These are phyloP conservation scores for Pygoscelis adeliae DNA, from an alignment of 2,113 vertebrate genomes.

Conservation along the genomic window DNA sequence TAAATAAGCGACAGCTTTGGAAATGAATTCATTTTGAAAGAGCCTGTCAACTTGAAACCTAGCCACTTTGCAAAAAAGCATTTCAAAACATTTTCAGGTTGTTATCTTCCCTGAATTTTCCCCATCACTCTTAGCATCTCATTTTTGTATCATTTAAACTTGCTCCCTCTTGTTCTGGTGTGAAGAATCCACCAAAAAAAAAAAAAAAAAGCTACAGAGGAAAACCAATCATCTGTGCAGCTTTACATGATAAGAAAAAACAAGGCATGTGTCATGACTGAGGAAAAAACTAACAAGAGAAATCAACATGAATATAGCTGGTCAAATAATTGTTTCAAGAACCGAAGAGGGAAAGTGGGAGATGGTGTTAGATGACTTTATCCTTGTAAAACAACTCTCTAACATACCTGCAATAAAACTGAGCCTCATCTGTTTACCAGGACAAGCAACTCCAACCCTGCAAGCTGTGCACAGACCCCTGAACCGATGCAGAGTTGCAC, in stretches of 20 bases:
- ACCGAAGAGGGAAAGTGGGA: neutral
- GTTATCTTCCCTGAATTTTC: neutral
- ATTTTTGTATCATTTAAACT: neutral
- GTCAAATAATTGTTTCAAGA: neutral
- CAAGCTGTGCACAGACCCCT: neutral
- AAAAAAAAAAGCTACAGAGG: neutral
- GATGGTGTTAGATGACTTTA: neutral
- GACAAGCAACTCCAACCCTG: neutral
- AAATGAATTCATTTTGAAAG: neutral
- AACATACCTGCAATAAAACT: neutral
- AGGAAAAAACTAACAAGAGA: neutral
- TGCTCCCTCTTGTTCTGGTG: neutral
- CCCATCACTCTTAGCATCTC: neutral
- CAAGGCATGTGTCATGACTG: neutral
- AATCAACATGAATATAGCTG: neutral
- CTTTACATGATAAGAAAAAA: neutral
- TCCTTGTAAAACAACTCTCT: neutral
- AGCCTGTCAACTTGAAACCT: neutral
- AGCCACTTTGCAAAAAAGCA: neutral
- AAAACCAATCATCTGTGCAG: neutral
- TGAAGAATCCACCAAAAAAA: neutral
- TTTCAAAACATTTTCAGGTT: slow-evolving; percentile 30
- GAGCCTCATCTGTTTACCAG: neutral
- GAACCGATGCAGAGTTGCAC: neutral
- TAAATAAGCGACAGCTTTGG: slow-evolving; percentile 20